Conservation (phyloP, 2,888 invertebrate genomes). For the Orthosia gothica region DNA sequence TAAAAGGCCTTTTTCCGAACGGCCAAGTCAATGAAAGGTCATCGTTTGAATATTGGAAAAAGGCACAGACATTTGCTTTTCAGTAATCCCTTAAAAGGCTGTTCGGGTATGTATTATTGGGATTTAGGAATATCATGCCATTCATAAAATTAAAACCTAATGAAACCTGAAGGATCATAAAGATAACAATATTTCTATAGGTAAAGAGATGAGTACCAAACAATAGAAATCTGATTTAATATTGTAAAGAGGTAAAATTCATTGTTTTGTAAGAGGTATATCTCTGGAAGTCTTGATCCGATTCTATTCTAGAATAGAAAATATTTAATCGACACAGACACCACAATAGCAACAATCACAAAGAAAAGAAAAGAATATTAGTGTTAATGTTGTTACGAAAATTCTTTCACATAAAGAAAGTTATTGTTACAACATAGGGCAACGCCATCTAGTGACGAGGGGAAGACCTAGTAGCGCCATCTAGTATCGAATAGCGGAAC, state of each 20-base stretch:
- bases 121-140: background rate
- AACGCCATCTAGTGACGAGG: too few relatives aligned
- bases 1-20: conserved; percentile 32
- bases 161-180: conserved; percentile 14
- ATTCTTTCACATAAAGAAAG: too few relatives aligned
- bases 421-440: too few relatives aligned
- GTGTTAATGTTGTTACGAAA: too few relatives aligned
- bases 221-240: background rate
- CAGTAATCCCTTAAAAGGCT: conserved; percentile 45
- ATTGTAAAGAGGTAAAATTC: background rate
- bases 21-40: conserved; percentile 43
- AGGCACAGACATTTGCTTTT: conserved; percentile 32
- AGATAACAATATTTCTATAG: background rate
- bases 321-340: too few relatives aligned
- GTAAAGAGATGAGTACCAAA: background rate
- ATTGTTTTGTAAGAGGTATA: too few relatives aligned
- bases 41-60: conserved; percentile 38
- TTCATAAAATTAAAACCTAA: conserved; percentile 43
- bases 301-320: too few relatives aligned
- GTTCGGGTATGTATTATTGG: conserved; percentile 28
- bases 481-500: too few relatives aligned
- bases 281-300: too few relatives aligned
- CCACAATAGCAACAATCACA: too few relatives aligned
- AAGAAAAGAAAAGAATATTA: too few relatives aligned
- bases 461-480: too few relatives aligned